Evolutionary conservation across 2,888 invertebrate genomes (phyloP), one percentile per base, ranked within the genome.

Genomic region (Bursaphelenchus okinawaensis): DNA sequence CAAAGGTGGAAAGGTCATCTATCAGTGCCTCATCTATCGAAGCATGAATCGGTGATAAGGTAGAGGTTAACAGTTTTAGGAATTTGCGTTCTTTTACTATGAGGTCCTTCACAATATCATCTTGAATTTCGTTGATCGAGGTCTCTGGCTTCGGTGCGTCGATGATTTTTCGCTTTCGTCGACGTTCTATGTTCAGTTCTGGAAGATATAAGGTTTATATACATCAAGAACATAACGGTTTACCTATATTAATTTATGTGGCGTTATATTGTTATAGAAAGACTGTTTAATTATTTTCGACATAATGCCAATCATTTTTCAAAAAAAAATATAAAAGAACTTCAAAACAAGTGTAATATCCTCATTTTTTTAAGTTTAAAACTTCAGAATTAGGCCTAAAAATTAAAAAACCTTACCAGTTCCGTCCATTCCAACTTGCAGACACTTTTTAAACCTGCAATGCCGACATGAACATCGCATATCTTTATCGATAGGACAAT

Each of bases 101-200:
- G 28, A 72, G 23, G 55, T 68, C 27, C 68, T 54, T 19, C 74
- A 71, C 72, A 7, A 80, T 61, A 0, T 79, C 75, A 60, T 75
- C 75, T n/a, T 63, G 62, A 24, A 75, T 62, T n/a, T 57, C 29
- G 26, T 65, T 65, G 27, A 71, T 65, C 16, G 68, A 72, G 7
- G 66, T 71, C 7, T 55, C 63, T 40, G 71, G 64, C 16, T 65
- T 67, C 7, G 50, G 52, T 8, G 68, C 69, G 29, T 71, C 72
- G 52, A 62, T 64, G 19, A 72, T 66, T 63, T 77, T 78, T 20
- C 79, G 68, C 62, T 81, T 81, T 20, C 81, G 68, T 27, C 79
- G 63, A 29, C 79, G 65, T 65, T 81, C 81, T 65, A 80, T 71
- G 66, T 80, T 81, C 50, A 81, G 55, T 65, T 81, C 81, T 75